These are phyloP conservation scores for Carettochelys insculpta DNA, from an alignment of 2,113 vertebrate species.

Conservation along the genomic window DNA sequence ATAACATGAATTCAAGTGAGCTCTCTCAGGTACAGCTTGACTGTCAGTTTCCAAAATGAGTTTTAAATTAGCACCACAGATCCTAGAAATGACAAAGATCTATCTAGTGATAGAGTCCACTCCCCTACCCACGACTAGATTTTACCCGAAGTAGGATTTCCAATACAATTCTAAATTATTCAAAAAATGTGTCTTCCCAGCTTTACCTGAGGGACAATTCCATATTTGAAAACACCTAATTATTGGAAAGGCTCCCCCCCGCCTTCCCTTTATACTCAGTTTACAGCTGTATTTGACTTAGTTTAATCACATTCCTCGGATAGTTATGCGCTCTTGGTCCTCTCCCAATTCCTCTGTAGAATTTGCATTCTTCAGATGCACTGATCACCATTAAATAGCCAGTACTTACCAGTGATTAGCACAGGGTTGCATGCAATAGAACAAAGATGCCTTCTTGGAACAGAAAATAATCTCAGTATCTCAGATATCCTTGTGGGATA, in stretches of 20 bases:
- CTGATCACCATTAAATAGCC: background rate
- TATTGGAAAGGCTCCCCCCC: background rate
- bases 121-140: background rate
- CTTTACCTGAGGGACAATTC: background rate
- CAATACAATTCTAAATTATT: background rate
- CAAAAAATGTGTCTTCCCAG: background rate
- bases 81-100: background rate
- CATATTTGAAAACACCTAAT: background rate
- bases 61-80: background rate
- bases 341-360: background rate
- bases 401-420: background rate
- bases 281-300: background rate
- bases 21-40: background rate
- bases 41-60: background rate
- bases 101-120: accelerated
- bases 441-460: background rate
- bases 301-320: background rate
- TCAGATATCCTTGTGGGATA: background rate
- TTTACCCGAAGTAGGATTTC: background rate
- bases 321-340: background rate
- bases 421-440: background rate
- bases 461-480: background rate
- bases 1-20: background rate
- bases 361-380: background rate
- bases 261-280: background rate